phyloP scores from a whole-genome alignment of 2,113 vertebrate species.

The Bothrops jararaca region DNA sequence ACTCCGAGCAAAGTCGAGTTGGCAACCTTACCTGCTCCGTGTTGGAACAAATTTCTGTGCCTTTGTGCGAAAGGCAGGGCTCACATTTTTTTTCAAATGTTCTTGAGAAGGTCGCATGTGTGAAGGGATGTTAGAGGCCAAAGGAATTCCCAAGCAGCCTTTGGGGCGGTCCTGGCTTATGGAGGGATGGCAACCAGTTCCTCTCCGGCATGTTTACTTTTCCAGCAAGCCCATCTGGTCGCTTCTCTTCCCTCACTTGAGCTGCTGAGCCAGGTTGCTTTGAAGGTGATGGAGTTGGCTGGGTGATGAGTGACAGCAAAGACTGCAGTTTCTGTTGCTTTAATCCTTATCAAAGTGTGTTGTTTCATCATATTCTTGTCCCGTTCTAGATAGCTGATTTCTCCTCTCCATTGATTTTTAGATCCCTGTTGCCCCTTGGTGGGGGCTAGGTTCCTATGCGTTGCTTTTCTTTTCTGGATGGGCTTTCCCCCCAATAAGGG shows the following conservation, averaged over 20 bases:
- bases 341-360: background rate
- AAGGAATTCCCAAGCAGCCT: background rate
- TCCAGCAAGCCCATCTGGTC: background rate
- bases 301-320: background rate
- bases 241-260: background rate
- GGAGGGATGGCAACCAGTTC: background rate
- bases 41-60: background rate
- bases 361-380: background rate
- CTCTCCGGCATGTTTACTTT: background rate
- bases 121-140: background rate
- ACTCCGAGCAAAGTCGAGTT: background rate
- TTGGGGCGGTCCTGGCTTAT: background rate
- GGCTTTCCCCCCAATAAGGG: background rate
- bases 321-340: background rate
- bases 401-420: background rate
- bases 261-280: background rate
- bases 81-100: too few species aligned
- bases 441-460: background rate
- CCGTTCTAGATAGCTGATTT: background rate
- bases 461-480: background rate
- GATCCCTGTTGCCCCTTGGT: background rate
- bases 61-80: too few species aligned
- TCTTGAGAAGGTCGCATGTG: background rate
- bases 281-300: background rate
- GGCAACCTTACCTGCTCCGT: background rate